phyloP scores from a whole-genome alignment of 2,888 invertebrate genomes.

The Drosophila dives region DNA sequence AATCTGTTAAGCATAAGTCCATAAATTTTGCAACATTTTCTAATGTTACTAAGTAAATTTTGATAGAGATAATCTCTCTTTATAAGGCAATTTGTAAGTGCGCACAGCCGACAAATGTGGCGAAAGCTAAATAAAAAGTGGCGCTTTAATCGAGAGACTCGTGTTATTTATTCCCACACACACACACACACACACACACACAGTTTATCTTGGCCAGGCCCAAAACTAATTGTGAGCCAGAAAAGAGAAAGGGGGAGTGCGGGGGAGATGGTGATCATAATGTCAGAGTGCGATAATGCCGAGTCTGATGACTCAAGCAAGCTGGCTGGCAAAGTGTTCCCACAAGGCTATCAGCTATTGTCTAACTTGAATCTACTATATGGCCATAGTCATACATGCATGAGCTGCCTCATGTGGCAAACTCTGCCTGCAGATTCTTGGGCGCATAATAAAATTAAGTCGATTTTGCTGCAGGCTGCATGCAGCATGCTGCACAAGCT shows the following conservation, averaged over 20 bases:
- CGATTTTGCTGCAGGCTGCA: constrained; percentile 36
- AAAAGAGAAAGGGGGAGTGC: neutral
- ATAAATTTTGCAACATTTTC: neutral
- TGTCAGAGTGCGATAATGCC: constrained; percentile 68
- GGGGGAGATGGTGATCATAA: constrained; percentile 44
- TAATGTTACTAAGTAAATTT: neutral
- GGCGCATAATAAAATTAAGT: constrained; percentile 69
- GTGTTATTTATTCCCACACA: constrained; percentile 15
- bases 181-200: neutral
- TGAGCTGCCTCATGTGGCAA: constrained; percentile 15
- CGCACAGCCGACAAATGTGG: constrained; percentile 1
- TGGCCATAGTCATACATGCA: constrained; percentile 15
- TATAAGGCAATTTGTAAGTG: constrained; percentile 15
- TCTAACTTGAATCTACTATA: constrained; percentile 73
- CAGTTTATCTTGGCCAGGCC: constrained; percentile 23
- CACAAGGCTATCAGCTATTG: constrained; percentile 67
- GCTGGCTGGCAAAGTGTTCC: constrained; percentile 15
- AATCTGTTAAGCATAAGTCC: neutral
- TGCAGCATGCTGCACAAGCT: constrained; percentile 34
- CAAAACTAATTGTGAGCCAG: constrained; percentile 30
- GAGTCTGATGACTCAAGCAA: constrained; percentile 68
- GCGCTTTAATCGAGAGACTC: constrained; percentile 4
- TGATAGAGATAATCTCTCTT: neutral
- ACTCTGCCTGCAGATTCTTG: constrained; percentile 5
- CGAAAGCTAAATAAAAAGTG: constrained; percentile 7